Base-by-base conservation (phyloP, 1,140 invertebrate species). In the Drosophila bipectinata region DNA sequence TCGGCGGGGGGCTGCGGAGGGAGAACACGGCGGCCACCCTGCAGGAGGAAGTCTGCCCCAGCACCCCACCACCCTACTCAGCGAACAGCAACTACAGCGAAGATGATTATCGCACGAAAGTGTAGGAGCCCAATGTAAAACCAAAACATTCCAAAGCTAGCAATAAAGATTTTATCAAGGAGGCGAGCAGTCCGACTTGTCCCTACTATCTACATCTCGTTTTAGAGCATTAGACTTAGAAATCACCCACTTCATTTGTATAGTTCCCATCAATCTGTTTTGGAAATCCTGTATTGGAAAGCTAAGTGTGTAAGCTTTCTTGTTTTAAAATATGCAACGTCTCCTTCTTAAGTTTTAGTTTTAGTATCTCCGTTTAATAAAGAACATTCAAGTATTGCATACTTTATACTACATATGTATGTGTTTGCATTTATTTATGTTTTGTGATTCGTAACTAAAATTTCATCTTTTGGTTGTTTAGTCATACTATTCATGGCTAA, bases 101-200 rank as follows among this genome's bases (percentile, higher is more conserved):
- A 28, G 84, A 88, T 26, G 79, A 89, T 68, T 88, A 88, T 57
- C 88, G 82, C 47, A 77, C 83, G 37, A 88, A 88, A 64, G 83
- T 88, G 14, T 88, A 52, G 49, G 8, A 8, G 4, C 1, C 1
- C 28, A 4, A 34, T 51, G 54, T 54, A 45, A 41, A 72, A 32
- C 28, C 30, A 8, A 44, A 73, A 58, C 69, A 82, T 72, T 87
- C 75, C 83, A 88, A 76, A 84, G 61, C 9, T 41, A 67, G 54
- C 30, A 59, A 69, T 79, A 74, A 61, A 58, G 34, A 37, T n/a
- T 12, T 4, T 37, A 37, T 37, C 34, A 3, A 4, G 10, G 9
- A 32, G 32, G 1, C 32, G n/a, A 15, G 8, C 32, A 49, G 32
- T 8, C n/a, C 3, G 24, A 68, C n/a, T 69, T 48, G 15, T 56